Percentiles rank a stretch among this genome's conserved stretches.
Conservation (phyloP, 2,888 invertebrate genomes). For the Lathronympha strigana region DNA sequence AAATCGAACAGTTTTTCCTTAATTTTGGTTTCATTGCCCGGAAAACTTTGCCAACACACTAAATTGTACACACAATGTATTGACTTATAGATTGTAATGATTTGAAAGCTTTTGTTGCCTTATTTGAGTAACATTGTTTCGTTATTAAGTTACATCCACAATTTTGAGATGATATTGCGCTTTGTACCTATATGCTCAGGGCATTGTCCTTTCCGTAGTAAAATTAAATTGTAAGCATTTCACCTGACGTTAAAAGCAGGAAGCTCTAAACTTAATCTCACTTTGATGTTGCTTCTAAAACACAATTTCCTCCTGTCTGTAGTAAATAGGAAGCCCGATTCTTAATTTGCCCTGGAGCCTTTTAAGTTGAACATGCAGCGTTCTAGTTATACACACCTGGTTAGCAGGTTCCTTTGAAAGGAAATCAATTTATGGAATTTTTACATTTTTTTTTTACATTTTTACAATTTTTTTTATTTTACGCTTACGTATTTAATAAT, state of each 20-base stretch:
- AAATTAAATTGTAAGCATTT: conserved; percentile 37
- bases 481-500: background rate
- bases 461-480: no score
- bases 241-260: conserved; percentile 38
- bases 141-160: conserved; percentile 29
- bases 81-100: conserved; percentile 17
- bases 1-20: background rate
- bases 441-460: no score
- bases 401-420: conserved; percentile 5
- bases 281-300: conserved; percentile 48
- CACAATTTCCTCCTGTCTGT: conserved; percentile 48
- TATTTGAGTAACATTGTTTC: conserved; percentile 37
- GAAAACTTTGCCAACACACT: background rate
- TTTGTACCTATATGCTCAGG: background rate
- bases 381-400: conserved; percentile 3
- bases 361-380: conserved; percentile 22
- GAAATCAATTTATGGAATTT: conserved; percentile 8
- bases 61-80: conserved; percentile 15
- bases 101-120: conserved; percentile 25
- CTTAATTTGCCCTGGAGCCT: conserved; percentile 26
- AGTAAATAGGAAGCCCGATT: conserved; percentile 44
- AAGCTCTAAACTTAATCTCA: conserved; percentile 39
- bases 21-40: conserved; percentile 1
- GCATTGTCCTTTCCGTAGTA: conserved; percentile 30
- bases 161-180: conserved; percentile 28